Conservation (phyloP, 2,797 vertebrate species). For the Selene dorsalis region DNA sequence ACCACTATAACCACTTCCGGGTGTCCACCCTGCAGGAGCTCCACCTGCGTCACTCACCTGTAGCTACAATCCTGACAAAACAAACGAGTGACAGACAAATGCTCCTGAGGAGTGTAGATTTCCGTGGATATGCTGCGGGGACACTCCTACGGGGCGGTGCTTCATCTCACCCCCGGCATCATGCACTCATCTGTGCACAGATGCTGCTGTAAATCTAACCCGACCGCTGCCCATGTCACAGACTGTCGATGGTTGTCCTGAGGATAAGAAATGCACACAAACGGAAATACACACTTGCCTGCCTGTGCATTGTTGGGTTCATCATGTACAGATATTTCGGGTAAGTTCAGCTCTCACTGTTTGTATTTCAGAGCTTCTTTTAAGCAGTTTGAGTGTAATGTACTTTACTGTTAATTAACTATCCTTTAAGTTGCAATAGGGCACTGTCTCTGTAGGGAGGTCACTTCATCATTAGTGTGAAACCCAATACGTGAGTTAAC, state of each 20-base stretch:
- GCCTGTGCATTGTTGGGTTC: constrained; percentile 76
- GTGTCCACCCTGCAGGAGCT: too few species aligned
- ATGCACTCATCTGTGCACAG: constrained; percentile 37
- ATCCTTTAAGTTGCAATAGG: background rate
- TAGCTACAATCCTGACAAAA: background rate
- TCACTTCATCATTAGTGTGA: background rate
- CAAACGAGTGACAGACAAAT: background rate
- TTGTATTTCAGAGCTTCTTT: background rate
- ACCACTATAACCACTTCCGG: too few species aligned
- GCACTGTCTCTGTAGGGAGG: background rate
- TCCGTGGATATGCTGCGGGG: constrained; percentile 24
- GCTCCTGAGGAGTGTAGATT: constrained; percentile 33
- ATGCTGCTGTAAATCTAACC: constrained; percentile 32
- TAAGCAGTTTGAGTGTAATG: background rate
- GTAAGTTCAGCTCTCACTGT: constrained; percentile 69
- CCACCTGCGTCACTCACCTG: background rate
- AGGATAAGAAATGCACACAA: constrained; percentile 79
- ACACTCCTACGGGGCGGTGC: constrained; percentile 71
- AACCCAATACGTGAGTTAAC: too few species aligned
- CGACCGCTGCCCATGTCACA: constrained; percentile 15
- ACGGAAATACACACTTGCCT: constrained; percentile 76
- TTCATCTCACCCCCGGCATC: constrained; percentile 21
- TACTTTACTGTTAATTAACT: background rate
- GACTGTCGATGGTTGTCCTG: constrained; percentile 76
- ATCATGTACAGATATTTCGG: constrained; percentile 79